Evolutionary conservation across 2,888 invertebrate genomes (phyloP).

Genomic region (Catocala sponsa): DNA sequence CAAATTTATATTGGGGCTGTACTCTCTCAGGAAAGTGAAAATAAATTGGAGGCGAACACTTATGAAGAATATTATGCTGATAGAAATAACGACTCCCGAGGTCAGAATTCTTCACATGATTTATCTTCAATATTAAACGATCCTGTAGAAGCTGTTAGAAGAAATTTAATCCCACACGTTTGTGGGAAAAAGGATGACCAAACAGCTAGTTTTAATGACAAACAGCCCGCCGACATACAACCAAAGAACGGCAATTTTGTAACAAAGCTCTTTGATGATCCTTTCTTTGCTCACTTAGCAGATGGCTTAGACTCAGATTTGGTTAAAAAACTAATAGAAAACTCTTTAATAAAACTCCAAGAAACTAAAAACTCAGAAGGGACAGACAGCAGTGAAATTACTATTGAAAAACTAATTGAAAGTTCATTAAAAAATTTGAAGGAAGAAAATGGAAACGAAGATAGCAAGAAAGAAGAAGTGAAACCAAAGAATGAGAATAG

Average conservation of each 20-base stretch:
- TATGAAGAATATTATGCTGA: conserved; percentile 81
- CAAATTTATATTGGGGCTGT: conserved; percentile 84
- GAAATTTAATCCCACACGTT: conserved; percentile 93
- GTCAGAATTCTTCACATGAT: conserved; percentile 63
- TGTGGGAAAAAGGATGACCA: conserved; percentile 89
- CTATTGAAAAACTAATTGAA: conserved; percentile 86
- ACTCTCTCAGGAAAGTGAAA: conserved; percentile 65
- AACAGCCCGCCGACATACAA: conserved; percentile 44
- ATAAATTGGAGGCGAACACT: conserved; percentile 67
- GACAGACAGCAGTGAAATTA: conserved; percentile 78
- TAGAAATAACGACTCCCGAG: conserved; percentile 50
- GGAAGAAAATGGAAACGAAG: conserved; percentile 65
- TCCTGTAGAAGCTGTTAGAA: conserved; percentile 92
- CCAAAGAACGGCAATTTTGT: conserved; percentile 83
- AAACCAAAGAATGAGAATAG: conserved; percentile 62
- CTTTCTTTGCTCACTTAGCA: conserved; percentile 89
- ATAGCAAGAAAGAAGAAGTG: conserved; percentile 46
- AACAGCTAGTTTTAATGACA: conserved; percentile 42
- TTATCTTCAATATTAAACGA: conserved; percentile 89
- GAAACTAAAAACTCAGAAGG: conserved; percentile 81
- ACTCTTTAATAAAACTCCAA: conserved; percentile 89
- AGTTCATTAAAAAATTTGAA: conserved; percentile 80
- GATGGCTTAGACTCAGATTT: conserved; percentile 89
- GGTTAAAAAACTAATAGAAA: conserved; percentile 90
- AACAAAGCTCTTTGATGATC: conserved; percentile 89